Base-by-base conservation (phyloP, 1,140 invertebrate genomes). In the Drosophila pachea region DNA sequence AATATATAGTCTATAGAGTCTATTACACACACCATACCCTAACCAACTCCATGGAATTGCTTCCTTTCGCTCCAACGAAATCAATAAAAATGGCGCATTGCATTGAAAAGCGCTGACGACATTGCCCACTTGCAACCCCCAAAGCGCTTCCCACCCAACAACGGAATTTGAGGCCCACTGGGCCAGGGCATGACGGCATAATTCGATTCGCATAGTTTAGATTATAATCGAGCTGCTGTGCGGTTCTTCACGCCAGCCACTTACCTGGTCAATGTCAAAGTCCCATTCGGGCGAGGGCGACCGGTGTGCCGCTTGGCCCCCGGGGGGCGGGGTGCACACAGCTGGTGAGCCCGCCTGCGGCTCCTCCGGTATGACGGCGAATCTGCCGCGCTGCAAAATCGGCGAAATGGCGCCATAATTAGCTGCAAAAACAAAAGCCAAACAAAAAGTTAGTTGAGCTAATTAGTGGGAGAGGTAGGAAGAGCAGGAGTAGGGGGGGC, bases 331-430 rank as follows among this genome's bases (percentile, higher is more conserved):
- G 4, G 84, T 88, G 45, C 83, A 73, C 33, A 88, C 49, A 5
- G 88, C 82, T 42, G 88, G 82, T 4, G 88, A 89, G 22, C 88
- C 82, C 48, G 87, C 84, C 60, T 86, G 86, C 12, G 88, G 88
- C 63, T 89, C 89, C 59, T 89, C 89, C n/a, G 89, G 89, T 60
- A 89, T 89, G 38, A 89, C 89, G 67, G 88, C 87, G 62, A 89
- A 89, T 12, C 89, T 78, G n/a, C 89, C 89, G 22, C 89, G 70
- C 66, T 89, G 89, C 45, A 89, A 58, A 45, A 89, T 88, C 42
- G 89, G 89, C 29, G 89, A 89, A 68, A 89, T 89, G 42, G 87
- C 84, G 59, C 88, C 88, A 84, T 89, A 89, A 75, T 88, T 89
- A 56, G 86, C 88, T 89, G 68, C 31, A 72, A 64, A 61, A 43